Conservation (phyloP, 2,797 vertebrate genomes). For the Ptychobarbus kaznakovi region DNA sequence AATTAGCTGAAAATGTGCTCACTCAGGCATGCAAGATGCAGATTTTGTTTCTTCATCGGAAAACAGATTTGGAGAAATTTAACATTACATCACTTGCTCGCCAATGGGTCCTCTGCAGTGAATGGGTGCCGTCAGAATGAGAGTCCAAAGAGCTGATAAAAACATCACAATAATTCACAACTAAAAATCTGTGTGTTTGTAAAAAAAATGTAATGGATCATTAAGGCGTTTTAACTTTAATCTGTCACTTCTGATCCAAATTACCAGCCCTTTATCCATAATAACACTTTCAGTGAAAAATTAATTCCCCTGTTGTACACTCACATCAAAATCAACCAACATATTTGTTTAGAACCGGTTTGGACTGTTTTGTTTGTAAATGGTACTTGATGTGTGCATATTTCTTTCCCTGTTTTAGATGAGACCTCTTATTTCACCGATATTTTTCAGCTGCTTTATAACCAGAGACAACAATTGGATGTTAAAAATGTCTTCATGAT, state of each 20-base stretch:
- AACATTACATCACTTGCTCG: background rate
- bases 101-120: background rate
- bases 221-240: background rate
- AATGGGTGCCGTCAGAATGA: no score
- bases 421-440: no score
- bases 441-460: background rate
- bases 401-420: no score
- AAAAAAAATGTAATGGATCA: background rate
- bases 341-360: background rate
- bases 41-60: background rate
- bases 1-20: background rate
- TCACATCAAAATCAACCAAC: background rate
- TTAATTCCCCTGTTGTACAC: background rate
- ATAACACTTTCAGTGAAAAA: background rate
- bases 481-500: background rate
- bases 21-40: background rate
- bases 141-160: background rate
- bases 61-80: background rate
- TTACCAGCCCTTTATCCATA: background rate
- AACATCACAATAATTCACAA: background rate
- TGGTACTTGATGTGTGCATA: no score
- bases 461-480: background rate
- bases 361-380: background rate
- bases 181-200: background rate
- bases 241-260: background rate